Evolutionary conservation across 2,797 vertebrate species (phyloP).

Genomic region (Pristis pectinata): DNA sequence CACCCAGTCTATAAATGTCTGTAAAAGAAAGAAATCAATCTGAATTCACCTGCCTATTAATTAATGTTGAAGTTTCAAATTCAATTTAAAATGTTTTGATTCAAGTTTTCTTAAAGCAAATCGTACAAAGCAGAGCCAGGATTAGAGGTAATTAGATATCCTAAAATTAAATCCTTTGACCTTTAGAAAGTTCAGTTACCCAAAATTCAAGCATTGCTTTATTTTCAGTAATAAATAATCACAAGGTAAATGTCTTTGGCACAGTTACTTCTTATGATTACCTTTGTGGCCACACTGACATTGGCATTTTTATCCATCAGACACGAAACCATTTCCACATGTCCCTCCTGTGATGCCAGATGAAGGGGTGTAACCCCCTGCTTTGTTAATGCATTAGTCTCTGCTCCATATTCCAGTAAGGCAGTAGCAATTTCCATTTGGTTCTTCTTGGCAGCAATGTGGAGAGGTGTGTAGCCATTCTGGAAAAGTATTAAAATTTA

Average conservation of each 20-base stretch:
- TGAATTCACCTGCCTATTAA: not conserved
- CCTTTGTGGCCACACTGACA: slow-evolving; percentile 82
- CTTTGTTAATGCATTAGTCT: slow-evolving; percentile 85
- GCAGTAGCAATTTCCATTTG: slow-evolving; percentile 92
- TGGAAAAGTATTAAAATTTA: slow-evolving; percentile 46
- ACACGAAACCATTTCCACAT: slow-evolving; percentile 76
- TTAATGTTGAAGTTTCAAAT: not conserved
- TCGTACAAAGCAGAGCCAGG: too few relatives aligned
- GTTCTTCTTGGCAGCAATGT: slow-evolving; percentile 96
- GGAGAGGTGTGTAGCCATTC: slow-evolving; percentile 96
- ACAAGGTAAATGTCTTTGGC: not conserved
- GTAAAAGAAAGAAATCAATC: not conserved
- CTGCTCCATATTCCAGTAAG: slow-evolving; percentile 77
- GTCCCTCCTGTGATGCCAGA: slow-evolving; percentile 87
- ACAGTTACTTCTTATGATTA: slow-evolving; percentile 47
- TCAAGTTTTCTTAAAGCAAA: not conserved
- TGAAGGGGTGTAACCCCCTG: slow-evolving; percentile 90
- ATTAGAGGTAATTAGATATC: too few relatives aligned
- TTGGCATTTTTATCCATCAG: slow-evolving; percentile 78
- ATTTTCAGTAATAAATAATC: not conserved
- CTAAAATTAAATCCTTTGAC: not conserved
- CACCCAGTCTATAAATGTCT: not conserved
- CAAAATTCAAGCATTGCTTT: not conserved
- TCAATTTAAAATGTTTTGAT: not conserved
- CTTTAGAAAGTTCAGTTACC: not conserved